Evolutionary conservation across 2,113 vertebrate genomes (phyloP), one percentile per base, ranked within the genome.

Genomic region (Trematocara nigrifrons): DNA sequence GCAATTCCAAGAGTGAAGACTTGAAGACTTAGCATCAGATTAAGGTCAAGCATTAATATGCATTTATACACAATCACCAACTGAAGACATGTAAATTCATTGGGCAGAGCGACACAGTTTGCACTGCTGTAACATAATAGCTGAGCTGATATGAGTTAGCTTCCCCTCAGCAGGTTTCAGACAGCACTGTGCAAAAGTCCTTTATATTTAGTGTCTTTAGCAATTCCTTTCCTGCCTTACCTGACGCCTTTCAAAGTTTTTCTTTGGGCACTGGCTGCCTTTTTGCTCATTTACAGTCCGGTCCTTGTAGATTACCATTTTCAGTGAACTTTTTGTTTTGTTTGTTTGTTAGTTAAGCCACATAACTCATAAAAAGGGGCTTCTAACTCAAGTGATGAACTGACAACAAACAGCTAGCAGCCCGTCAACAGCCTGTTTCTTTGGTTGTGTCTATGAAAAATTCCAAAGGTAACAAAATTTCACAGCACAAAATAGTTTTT

Each of bases 221-320:
- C 38, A 69, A 22, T 9, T 42, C 12, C 13, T 45, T 22, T 69
- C 64, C 59, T 38, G 10, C 10, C 10, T 5, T 35, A n/a, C 31
- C 33, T 20, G 61, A 12, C 0, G 0, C 11, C 18, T 69, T 42
- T 42, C n/a, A 69, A 69, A 0, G 3, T 45, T 26, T 45, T 45
- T 71, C 66, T 71, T 45, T 71, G 38, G 12, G 8, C 20, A 1
- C 0, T 45, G 5, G 38, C 20, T 69, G 38, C 5, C 12, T 71
- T 71, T 71, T 45, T 0, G 0, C 38, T 69, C n/a, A 69, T 9
- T 69, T 69, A 15, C 64, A 16, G 38, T 45, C 20, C 7, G 0
- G 20, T 71, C 20, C 5, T 71, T 45, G 0, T 71, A 26, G 0
- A 5, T 26, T 42, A 26, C 40, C 0, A 0, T 71, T 71, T 16